These are phyloP conservation scores for Parnassius mnemosyne DNA, from an alignment of 2,888 invertebrate species.

Conservation along the genomic window DNA sequence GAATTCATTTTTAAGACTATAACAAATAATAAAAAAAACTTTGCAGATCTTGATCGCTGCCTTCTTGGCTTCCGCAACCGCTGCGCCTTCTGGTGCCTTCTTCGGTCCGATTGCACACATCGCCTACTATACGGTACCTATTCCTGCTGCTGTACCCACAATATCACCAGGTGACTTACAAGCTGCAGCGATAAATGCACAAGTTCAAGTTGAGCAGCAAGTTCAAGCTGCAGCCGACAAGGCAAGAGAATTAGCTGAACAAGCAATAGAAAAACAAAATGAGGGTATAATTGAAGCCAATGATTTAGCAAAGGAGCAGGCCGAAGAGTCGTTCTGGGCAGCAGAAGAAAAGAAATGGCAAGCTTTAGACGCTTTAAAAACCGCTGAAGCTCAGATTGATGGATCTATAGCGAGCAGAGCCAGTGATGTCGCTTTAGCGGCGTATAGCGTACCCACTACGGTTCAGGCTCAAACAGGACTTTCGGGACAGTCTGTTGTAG, in stretches of 20 bases:
- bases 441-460: slow-evolving; percentile 26
- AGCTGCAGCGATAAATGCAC: slow-evolving; percentile 65
- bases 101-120: slow-evolving; percentile 24
- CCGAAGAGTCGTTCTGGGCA: slow-evolving; percentile 51
- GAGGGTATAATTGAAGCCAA: slow-evolving; percentile 45
- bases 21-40: slow-evolving; percentile 1
- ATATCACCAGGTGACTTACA: slow-evolving; percentile 64
- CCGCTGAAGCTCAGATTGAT: slow-evolving; percentile 59
- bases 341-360: slow-evolving; percentile 70
- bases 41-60: slow-evolving; percentile 57
- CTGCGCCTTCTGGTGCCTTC: slow-evolving; percentile 52
- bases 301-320: slow-evolving; percentile 43
- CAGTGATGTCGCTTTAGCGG: slow-evolving; percentile 44
- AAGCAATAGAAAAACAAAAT: slow-evolving; percentile 47
- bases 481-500: slow-evolving; percentile 29
- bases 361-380: slow-evolving; percentile 56
- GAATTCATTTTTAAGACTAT: slow-evolving; percentile 5
- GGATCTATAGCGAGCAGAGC: slow-evolving; percentile 54
- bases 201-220: slow-evolving; percentile 46
- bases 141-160: slow-evolving; percentile 46
- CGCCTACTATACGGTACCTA: slow-evolving; percentile 33
- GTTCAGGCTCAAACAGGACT: slow-evolving; percentile 18
- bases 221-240: slow-evolving; percentile 52
- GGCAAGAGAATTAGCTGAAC: slow-evolving; percentile 47
- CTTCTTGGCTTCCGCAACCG: slow-evolving; percentile 56